Conservation (phyloP, 2,797 vertebrate genomes). For the Peromyscus aztecus region DNA sequence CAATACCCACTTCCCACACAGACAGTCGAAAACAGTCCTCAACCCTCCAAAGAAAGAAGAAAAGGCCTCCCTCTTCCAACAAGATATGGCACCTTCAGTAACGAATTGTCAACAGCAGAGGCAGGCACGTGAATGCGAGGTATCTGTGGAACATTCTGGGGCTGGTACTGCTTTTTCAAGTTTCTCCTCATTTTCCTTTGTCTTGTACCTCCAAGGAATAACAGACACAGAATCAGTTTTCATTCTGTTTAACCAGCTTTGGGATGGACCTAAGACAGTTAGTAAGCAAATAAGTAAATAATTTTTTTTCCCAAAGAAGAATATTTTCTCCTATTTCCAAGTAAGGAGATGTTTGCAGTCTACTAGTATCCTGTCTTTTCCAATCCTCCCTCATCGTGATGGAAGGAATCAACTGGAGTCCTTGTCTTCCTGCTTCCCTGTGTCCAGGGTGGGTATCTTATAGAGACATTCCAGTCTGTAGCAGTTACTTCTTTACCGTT, state of each 20-base stretch:
- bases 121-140: conserved; percentile 35
- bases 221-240: conserved; percentile 42
- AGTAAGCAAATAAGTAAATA: neutral
- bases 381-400: neutral
- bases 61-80: neutral
- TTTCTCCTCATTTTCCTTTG: conserved; percentile 69
- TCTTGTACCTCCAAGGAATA: neutral
- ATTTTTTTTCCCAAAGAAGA: neutral
- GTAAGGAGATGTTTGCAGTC: neutral
- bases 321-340: neutral
- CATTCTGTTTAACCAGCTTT: neutral
- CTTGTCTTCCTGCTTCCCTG: conserved; percentile 2
- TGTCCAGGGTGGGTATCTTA: neutral
- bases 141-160: neutral
- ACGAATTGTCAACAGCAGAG: neutral
- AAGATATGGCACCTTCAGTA: conserved; percentile 74
- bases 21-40: neutral
- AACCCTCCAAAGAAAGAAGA: neutral
- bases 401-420: neutral
- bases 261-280: neutral
- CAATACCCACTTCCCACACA: neutral
- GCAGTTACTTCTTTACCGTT: neutral
- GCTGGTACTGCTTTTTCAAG: conserved; percentile 38
- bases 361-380: neutral
- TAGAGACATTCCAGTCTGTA: neutral